A percentile compares a stretch with the other conserved stretches of the same genome.
Conservation (phyloP, 1,140 invertebrate species). For the Macrotrachela quadricornifera region DNA sequence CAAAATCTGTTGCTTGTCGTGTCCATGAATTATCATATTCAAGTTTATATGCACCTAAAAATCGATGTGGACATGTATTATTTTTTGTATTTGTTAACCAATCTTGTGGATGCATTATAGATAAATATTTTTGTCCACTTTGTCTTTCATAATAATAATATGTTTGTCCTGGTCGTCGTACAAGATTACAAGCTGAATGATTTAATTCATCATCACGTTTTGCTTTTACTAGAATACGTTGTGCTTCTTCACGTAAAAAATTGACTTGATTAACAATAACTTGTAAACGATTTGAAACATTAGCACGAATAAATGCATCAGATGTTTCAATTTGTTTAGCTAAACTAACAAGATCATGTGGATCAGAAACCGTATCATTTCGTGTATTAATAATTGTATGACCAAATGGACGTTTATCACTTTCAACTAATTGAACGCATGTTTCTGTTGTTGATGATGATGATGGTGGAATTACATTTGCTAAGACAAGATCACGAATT, state of each 20-base stretch:
- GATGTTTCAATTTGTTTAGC: too few relatives aligned
- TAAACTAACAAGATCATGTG: too few relatives aligned
- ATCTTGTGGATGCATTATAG: constrained; percentile 49
- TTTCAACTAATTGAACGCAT: too few relatives aligned
- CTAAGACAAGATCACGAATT: too few relatives aligned
- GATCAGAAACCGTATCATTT: too few relatives aligned
- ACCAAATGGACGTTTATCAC: too few relatives aligned
- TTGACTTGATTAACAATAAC: not conserved
- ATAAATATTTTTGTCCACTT: constrained; percentile 42
- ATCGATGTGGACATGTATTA: constrained; percentile 34
- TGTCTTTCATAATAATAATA: constrained; percentile 47
- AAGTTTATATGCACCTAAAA: constrained; percentile 42
- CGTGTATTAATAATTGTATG: too few relatives aligned
- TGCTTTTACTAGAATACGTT: constrained; percentile 35
- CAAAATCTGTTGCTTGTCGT: constrained; percentile 6
- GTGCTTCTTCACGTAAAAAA: constrained; percentile 2
- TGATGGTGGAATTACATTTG: too few relatives aligned
- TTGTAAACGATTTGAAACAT: too few relatives aligned
- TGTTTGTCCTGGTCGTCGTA: constrained; percentile 44
- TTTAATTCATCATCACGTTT: constrained; percentile 38
- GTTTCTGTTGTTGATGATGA: too few relatives aligned
- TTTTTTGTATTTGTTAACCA: constrained; percentile 35
- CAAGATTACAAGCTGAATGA: constrained; percentile 46
- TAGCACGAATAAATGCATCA: too few relatives aligned
- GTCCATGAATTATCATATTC: constrained; percentile 49